phyloP scores from a whole-genome alignment of 2,113 vertebrate species.

The Mobula birostris region DNA sequence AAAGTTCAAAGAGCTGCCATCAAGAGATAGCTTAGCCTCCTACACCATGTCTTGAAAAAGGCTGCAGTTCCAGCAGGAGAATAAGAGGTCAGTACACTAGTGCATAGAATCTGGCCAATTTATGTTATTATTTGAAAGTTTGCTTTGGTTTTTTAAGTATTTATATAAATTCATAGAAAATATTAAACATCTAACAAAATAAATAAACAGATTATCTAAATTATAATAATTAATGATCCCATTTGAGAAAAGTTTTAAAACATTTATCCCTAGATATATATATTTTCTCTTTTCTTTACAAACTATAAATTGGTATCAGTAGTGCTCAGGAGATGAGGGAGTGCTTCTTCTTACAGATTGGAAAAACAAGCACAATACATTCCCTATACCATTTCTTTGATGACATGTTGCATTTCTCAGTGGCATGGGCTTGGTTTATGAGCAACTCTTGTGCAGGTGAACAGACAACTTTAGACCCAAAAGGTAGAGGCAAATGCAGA shows the following conservation, averaged over 20 bases:
- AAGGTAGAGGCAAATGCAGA: neutral
- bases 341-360: neutral
- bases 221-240: constrained; percentile 70
- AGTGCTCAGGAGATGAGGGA: neutral
- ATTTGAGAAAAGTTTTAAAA: constrained; percentile 59
- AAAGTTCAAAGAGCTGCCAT: constrained; percentile 47
- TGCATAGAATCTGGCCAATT: constrained; percentile 64
- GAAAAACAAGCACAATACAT: constrained; percentile 14
- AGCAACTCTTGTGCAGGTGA: neutral
- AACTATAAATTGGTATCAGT: constrained; percentile 22
- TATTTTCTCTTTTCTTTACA: constrained; percentile 1
- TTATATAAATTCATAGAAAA: constrained; percentile 79
- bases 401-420: neutral
- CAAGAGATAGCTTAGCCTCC: constrained; percentile 59
- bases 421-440: neutral
- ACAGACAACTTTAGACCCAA: neutral
- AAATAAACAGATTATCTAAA: constrained; percentile 75
- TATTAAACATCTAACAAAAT: constrained; percentile 81
- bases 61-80: constrained; percentile 77
- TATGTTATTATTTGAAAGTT: constrained; percentile 66
- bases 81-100: constrained; percentile 71
- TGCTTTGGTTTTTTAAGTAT: constrained; percentile 80
- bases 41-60: constrained; percentile 81
- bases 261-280: constrained; percentile 43
- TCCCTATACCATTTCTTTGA: neutral